phyloP scores from a whole-genome alignment of 2,797 vertebrate genomes.

The Lithobates sylvaticus region DNA sequence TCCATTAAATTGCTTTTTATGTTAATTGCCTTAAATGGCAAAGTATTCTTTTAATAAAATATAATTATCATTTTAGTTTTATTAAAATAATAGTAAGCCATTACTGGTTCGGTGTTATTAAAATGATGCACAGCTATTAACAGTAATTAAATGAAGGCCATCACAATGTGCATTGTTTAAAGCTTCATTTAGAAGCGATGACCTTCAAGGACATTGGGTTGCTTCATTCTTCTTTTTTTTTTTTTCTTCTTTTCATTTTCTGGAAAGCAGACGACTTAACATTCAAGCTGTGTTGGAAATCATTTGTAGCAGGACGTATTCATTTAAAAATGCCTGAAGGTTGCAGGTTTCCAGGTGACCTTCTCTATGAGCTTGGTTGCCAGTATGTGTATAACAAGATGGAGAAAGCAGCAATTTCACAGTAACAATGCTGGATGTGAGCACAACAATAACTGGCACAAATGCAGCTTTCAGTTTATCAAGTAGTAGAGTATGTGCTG shows the following conservation, averaged over 20 bases:
- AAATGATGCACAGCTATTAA: constrained; percentile 13
- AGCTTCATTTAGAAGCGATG: constrained; percentile 18
- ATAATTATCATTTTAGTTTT: background rate
- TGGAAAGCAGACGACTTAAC: constrained; percentile 37
- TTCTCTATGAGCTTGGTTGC: constrained; percentile 41
- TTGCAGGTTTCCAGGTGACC: constrained; percentile 47
- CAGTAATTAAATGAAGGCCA: background rate
- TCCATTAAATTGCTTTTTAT: background rate
- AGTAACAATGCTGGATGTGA: constrained; percentile 32
- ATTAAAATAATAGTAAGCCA: background rate
- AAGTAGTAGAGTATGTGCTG: constrained; percentile 1
- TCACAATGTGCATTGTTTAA: background rate
- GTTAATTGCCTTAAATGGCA: background rate
- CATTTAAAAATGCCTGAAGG: constrained; percentile 57
- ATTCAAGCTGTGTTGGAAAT: constrained; percentile 41
- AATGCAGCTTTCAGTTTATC: background rate
- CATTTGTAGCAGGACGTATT: constrained; percentile 43
- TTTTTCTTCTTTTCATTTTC: background rate
- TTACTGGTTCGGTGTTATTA: background rate
- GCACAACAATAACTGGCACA: background rate
- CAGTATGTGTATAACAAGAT: constrained; percentile 2
- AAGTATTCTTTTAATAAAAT: background rate
- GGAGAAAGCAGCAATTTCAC: constrained; percentile 22
- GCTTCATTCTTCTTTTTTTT: background rate
- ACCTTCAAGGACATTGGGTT: constrained; percentile 36